These are phyloP conservation scores for Orientallactaga sibirica DNA, from an alignment of 2,797 vertebrate genomes.

Conservation along the genomic window DNA sequence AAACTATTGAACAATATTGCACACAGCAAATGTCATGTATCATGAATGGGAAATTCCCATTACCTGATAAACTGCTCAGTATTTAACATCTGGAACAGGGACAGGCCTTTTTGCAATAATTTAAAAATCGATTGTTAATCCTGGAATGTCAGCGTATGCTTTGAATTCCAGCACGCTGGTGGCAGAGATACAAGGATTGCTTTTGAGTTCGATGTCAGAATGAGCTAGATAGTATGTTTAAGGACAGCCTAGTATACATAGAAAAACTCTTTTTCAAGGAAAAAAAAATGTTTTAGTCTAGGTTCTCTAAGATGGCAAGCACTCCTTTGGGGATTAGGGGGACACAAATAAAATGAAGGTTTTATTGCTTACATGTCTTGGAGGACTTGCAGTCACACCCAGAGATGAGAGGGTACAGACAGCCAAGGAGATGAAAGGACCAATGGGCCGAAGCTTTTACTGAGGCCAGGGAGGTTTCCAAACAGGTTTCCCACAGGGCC, in stretches of 20 bases:
- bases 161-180: too few relatives aligned
- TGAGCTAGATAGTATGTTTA: too few relatives aligned
- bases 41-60: background rate
- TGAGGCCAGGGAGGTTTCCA: background rate
- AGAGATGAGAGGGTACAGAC: background rate
- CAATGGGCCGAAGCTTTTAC: background rate
- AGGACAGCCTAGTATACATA: constrained; percentile 33
- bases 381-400: background rate
- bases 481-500: background rate
- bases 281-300: background rate
- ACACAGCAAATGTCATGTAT: background rate
- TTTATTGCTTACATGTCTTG: background rate
- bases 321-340: background rate
- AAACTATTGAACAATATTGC: background rate
- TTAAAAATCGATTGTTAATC: background rate
- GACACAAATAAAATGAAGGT: background rate
- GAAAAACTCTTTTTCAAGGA: background rate
- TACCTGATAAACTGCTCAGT: background rate
- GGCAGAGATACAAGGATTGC: too few relatives aligned
- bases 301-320: background rate
- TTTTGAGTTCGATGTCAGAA: too few relatives aligned
- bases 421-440: background rate
- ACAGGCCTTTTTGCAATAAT: background rate
- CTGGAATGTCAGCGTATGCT: background rate
- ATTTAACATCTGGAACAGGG: background rate